Base-by-base conservation (phyloP, 1,140 invertebrate species). In the Drosophila repletoides region DNA sequence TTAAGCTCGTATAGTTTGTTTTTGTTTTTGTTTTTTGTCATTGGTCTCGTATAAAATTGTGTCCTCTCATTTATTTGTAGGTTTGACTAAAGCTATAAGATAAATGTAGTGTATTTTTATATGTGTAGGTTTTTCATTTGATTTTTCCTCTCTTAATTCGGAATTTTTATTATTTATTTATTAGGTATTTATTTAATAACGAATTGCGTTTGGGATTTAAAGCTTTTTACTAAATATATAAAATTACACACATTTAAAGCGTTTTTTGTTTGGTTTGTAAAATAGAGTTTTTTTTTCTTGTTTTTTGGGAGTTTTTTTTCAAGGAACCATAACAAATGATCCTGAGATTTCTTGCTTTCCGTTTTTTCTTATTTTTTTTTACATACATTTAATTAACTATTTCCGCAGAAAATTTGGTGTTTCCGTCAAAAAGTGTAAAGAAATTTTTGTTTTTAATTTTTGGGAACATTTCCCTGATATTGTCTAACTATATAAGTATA, bases 381-480 rank as follows among this genome's bases (percentile, higher is more conserved):
- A 33, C 21, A 24, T 46, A 22, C 26, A 36, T 40, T 28, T 53
- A 43, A 43, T 21, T 55, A 38, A 33, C 15, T 45, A 17, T 60
- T 60, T 49, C 14, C 36, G 41, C 26, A 61, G 29, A 55, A n/a
- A 22, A 45, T 51, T 81, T 81, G 65, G 76, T 75, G 76, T 80
- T 75, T 58, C 51, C 70, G 45, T 51, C 41, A 79, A 80, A 75
- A 59, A 59, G 59, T 76, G 61, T 76, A 31, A 28, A 61, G 71
- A 81, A 58, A 60, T 53, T 17, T 46, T 52, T 24, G 14, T 41
- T 49, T 38, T 63, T 10, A 28, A 17, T 65, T 46, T 69, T 64
- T 76, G 77, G 83, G 83, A 88, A 88, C 71, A 65, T 43, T 88
- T 88, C 83, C 83, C 84, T 55, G 22, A 88, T 88, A 88, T 88